Evolutionary conservation across 2,888 invertebrate genomes (phyloP).

Genomic region (Camptogramma bilineatum): DNA sequence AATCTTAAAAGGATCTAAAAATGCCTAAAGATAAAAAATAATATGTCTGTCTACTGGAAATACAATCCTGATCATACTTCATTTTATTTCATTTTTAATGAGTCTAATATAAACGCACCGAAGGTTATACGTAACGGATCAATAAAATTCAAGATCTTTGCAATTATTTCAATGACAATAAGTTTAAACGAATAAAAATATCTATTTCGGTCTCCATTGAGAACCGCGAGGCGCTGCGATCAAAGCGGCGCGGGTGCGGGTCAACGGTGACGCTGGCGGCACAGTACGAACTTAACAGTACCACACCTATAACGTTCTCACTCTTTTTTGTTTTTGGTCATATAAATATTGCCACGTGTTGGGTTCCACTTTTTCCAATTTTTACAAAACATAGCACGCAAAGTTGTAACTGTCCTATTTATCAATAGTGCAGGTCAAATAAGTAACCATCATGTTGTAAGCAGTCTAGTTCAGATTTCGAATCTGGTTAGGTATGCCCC

Average conservation of each 20-base stretch:
- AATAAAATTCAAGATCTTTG: slow-evolving; percentile 37
- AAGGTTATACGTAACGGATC: background rate
- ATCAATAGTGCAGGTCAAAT: background rate
- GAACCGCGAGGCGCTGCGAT: slow-evolving; percentile 14
- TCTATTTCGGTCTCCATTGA: slow-evolving; percentile 28
- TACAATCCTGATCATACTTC: too few relatives aligned
- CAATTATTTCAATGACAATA: slow-evolving; percentile 24
- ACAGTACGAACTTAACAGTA: slow-evolving; percentile 3
- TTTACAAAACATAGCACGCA: background rate
- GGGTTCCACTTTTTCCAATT: background rate
- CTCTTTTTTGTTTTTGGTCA: background rate
- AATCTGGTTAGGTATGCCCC: background rate
- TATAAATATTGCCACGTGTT: background rate
- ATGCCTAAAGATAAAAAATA: too few relatives aligned
- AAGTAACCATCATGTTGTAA: background rate
- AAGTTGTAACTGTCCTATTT: background rate
- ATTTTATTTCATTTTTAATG: background rate
- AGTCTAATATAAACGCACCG: background rate
- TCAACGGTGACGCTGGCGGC: slow-evolving; percentile 3
- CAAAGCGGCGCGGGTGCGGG: slow-evolving; percentile 26
- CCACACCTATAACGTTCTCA: background rate
- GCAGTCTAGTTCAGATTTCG: background rate
- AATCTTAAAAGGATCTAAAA: too few relatives aligned
- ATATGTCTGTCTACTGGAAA: too few relatives aligned
- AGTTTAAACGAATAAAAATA: slow-evolving; percentile 15